Evolutionary conservation across 2,797 vertebrate genomes (phyloP).

Genomic region (Apogon talboti): DNA sequence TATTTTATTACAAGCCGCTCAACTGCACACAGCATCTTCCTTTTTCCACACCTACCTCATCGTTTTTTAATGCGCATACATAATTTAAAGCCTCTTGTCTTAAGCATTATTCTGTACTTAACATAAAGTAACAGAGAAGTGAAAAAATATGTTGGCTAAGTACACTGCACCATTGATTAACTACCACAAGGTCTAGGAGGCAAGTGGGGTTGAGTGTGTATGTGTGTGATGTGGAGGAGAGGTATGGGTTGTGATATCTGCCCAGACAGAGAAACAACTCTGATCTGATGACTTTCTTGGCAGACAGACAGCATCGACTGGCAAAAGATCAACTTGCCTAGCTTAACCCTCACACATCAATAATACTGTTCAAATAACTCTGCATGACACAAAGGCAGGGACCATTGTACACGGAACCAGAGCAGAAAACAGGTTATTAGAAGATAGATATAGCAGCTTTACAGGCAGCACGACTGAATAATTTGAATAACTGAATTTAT

Average conservation of each 20-base stretch:
- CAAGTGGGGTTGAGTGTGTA: conserved; percentile 23
- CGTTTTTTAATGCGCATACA: conserved; percentile 58
- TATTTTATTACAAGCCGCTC: conserved; percentile 56
- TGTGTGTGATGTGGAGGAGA: conserved; percentile 15
- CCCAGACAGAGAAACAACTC: conserved; percentile 53
- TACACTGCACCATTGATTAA: conserved; percentile 64
- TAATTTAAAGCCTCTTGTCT: conserved; percentile 60
- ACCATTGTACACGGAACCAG: conserved; percentile 50
- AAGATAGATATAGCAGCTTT: background rate
- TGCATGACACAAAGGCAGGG: conserved; percentile 44
- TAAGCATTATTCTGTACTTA: conserved; percentile 51
- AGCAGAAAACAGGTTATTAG: conserved; percentile 49
- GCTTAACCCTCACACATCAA: conserved; percentile 68
- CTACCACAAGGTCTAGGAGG: conserved; percentile 32
- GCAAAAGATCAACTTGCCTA: conserved; percentile 67
- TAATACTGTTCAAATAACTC: conserved; percentile 50
- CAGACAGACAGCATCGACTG: conserved; percentile 73
- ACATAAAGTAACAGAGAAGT: conserved; percentile 27
- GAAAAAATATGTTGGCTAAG: conserved; percentile 49
- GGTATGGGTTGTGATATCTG: conserved; percentile 30
- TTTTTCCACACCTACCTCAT: conserved; percentile 35
- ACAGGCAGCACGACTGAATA: conserved; percentile 7
- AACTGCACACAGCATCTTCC: conserved; percentile 24
- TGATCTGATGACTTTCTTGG: conserved; percentile 74
- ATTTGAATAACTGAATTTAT: conserved; percentile 21